Evolutionary conservation across 2,888 invertebrate genomes (phyloP), one percentile per base, ranked within the genome.

Genomic region (Epistrophe eligans): DNA sequence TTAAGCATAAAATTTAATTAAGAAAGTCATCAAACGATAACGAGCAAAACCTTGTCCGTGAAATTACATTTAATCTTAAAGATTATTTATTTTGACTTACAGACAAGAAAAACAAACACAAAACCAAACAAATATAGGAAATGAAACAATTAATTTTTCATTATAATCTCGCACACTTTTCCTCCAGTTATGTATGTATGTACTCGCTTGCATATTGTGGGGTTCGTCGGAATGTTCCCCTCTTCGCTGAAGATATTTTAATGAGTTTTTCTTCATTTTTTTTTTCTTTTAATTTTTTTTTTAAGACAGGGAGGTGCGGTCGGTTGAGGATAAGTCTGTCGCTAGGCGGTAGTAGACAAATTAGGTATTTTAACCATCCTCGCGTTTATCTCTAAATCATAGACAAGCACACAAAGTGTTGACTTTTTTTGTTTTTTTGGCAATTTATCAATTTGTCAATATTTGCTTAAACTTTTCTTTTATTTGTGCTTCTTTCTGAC

Each of bases 401-500:
- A 79, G 70, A 40, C 74, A 79, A 84, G 79, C 74, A 74, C 74
- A 74, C 40, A 71, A 74, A 70, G 62, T 84, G 84, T 84, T 84
- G 79, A 79, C 52, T 73, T 9, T 32, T 32, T 74, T 58, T 57
- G 10, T 43, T n/a, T 55, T 62, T 38, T 74, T 79, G 79, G 83
- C 83, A 83, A 83, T 40, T 79, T 79, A 83, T 84, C 74, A 79
- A 79, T 84, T 79, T 71, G 74, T 79, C 79, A 84, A 84, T 79
- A 84, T 79, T 79, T 79, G 74, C 67, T 62, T 57, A 70, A 70
- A 70, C 24, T 60, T 67, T 79, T 60, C 60, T 73, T 52, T 50
- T 55, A 19, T 40, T 40, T 40, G 32, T 8, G 32, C 10, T 5
- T 67, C 4, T 10, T 35, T 77, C 43, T 66, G n/a, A 40, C 13